Percentiles rank a stretch among this genome's conserved stretches.
These are phyloP conservation scores for Caenorhabditis macrosperma DNA, from an alignment of 2,888 invertebrate species.

Conservation along the genomic window DNA sequence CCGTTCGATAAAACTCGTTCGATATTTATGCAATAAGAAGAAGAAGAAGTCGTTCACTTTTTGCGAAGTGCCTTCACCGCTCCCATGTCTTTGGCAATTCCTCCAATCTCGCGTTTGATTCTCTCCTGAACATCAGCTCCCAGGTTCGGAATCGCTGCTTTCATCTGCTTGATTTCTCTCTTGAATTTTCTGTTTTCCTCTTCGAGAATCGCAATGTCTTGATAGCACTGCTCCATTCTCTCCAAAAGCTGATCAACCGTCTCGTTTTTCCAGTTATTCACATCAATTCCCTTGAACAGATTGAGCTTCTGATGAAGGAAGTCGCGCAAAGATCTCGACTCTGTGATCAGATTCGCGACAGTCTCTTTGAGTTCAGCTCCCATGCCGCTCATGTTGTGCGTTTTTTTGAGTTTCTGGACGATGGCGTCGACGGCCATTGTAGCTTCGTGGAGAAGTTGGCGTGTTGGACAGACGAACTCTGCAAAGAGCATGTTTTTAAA, in stretches of 20 bases:
- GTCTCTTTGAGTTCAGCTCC: conserved; percentile 20
- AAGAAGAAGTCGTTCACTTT: conserved; percentile 10
- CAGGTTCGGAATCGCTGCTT: conserved; percentile 29
- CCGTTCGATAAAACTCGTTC: conserved; percentile 33
- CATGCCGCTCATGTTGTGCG: conserved; percentile 25
- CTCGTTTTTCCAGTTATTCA: conserved; percentile 37
- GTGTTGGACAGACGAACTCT: conserved; percentile 50
- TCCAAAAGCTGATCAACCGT: conserved; percentile 42
- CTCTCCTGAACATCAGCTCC: conserved; percentile 45
- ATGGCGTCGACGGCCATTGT: conserved; percentile 52
- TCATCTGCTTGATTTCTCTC: conserved; percentile 39
- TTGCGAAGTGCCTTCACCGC: conserved; percentile 32
- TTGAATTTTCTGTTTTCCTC: conserved; percentile 53
- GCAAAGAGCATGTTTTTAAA: no score
- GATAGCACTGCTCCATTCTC: conserved; percentile 41
- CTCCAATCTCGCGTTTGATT: conserved; percentile 52
- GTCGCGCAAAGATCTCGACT: conserved; percentile 46
- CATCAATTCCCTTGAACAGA: conserved; percentile 54
- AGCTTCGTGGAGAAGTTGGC: conserved; percentile 49
- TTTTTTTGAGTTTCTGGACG: conserved; percentile 50
- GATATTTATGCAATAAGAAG: conserved; percentile 3
- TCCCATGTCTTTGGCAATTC: conserved; percentile 56
- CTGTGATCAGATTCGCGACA: conserved; percentile 17
- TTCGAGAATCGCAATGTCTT: conserved; percentile 50
- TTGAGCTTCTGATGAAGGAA: conserved; percentile 52